Evolutionary conservation across 2,113 vertebrate species (phyloP), one percentile per base, ranked within the genome.

Genomic region (Cygnus atratus): DNA sequence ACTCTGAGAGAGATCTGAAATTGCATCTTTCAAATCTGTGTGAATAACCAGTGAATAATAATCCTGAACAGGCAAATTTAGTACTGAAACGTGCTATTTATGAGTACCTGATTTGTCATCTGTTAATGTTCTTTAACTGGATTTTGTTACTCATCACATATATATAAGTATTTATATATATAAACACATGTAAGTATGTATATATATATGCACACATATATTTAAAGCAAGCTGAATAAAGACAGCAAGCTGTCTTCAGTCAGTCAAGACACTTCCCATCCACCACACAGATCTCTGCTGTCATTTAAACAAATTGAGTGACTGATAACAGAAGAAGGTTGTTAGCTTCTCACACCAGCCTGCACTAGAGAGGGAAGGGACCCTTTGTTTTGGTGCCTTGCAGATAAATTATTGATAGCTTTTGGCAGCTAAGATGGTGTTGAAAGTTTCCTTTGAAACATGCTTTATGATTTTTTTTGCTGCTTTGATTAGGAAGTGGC

Each of bases 171-270:
- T 79, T 46, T 26, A 70, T 8, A 55, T 2, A 90, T 0, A 54
- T 12, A 68, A 19, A 52, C 26, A 39, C 5, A n/a, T 8, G 11
- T 68, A 76, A 66, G 58, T 71, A 15, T 67, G 88, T 74, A 29
- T 33, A 85, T 94, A 81, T 85, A 82, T 71, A 88, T 62, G 68
- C 80, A 82, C 3, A 37, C 21, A 18, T 74, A 92, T 92, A 93
- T 97, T 95, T 95, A 95, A 92, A 93, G 46, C 77, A 89, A 95
- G 66, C 24, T 87, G 73, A 93, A 95, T 93, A 89, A 92, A 37
- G 84, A 68, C 22, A 84, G 57, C 73, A 95, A 95, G 70, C 84
- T 95, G 92, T 65, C n/a, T 71, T 57, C 86, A 46, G 21, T 91
- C 63, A 95, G 19, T 87, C 87, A 92, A 61, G 63, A 88, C 90